Evolutionary conservation across 2,797 vertebrate species (phyloP).

Genomic region (Catamblyrhynchus diadema): DNA sequence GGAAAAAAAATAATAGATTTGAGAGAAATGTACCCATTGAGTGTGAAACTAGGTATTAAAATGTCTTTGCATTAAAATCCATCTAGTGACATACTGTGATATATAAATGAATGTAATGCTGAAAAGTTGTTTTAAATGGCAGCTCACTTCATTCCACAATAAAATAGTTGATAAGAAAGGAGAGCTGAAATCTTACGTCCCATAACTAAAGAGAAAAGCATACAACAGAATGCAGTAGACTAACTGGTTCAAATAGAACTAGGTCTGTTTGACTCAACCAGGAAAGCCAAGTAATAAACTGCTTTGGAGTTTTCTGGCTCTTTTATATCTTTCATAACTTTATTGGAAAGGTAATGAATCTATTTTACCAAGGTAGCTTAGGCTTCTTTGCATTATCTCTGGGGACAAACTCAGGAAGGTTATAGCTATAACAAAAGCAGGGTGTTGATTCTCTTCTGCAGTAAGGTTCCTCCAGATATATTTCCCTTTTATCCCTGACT

Average conservation of each 20-base stretch:
- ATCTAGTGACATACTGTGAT: background rate
- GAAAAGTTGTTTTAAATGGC: background rate
- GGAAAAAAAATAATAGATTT: background rate
- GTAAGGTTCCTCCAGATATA: background rate
- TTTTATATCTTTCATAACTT: background rate
- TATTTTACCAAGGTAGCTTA: background rate
- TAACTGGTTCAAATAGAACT: background rate
- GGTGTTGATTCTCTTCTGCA: background rate
- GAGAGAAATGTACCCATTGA: background rate
- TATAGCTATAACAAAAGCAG: background rate
- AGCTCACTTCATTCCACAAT: background rate
- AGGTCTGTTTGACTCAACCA: background rate
- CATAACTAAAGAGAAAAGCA: background rate
- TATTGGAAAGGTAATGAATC: background rate
- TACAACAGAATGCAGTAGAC: accelerated
- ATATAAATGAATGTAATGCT: background rate
- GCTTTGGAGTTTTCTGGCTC: background rate
- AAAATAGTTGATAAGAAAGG: background rate
- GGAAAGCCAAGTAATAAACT: background rate
- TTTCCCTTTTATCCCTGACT: background rate
- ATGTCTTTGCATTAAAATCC: background rate
- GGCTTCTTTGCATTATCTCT: background rate
- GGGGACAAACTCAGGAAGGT: background rate
- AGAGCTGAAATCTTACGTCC: background rate
- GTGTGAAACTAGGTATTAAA: background rate